These are phyloP conservation scores for Mus spretus DNA, from an alignment of 2,797 vertebrate genomes.

Conservation along the genomic window DNA sequence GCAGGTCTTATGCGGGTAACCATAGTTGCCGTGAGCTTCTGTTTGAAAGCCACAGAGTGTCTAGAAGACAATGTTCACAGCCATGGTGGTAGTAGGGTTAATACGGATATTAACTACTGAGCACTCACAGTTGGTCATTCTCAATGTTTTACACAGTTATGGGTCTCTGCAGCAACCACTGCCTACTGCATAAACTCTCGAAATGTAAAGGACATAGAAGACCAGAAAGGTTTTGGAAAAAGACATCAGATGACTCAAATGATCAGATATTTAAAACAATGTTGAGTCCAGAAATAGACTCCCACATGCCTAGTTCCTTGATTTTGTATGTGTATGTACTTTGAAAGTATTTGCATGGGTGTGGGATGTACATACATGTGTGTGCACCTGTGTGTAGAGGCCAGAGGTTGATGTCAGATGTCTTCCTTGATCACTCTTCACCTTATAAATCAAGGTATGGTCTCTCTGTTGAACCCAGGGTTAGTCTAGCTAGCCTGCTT, in stretches of 20 bases:
- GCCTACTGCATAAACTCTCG: neutral
- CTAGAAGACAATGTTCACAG: no score
- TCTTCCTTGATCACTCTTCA: no score
- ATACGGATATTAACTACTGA: neutral
- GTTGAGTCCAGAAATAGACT: constrained; percentile 7
- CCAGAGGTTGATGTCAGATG: neutral
- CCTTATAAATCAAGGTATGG: neutral
- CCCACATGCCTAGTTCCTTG: neutral
- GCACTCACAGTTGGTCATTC: no score
- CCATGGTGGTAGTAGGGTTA: neutral
- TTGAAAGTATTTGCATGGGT: neutral
- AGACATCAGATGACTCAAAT: neutral
- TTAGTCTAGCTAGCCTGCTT: no score
- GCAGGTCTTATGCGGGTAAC: neutral
- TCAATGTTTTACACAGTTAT: neutral
- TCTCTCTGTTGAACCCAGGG: neutral
- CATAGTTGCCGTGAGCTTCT: neutral
- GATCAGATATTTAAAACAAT: neutral
- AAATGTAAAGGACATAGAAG: neutral
- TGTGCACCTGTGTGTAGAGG: neutral
- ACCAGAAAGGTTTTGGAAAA: neutral
- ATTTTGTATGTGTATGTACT: neutral
- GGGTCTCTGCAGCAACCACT: neutral
- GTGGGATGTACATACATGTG: neutral
- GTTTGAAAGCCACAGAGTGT: neutral